phyloP scores from a whole-genome alignment of 2,797 vertebrate genomes.

The Ficedula albicollis region DNA sequence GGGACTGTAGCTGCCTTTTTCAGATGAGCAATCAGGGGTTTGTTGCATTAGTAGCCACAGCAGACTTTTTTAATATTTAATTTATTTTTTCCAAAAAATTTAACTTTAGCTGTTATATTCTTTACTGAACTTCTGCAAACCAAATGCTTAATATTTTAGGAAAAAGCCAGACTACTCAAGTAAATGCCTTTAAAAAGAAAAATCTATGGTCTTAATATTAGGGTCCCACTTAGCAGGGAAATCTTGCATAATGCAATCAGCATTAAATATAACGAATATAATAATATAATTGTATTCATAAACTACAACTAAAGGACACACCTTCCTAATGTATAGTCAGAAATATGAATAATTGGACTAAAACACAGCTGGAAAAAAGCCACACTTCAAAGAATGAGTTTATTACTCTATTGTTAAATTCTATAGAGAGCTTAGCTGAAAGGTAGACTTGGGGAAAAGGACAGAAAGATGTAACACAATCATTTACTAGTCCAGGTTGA shows the following conservation, averaged over 20 bases:
- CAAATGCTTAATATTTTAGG: neutral
- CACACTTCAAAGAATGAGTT: neutral
- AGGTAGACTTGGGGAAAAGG: neutral
- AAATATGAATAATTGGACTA: neutral
- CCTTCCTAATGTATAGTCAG: neutral
- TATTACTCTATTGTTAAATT: neutral
- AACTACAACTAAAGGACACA: neutral
- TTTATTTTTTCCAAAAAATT: neutral
- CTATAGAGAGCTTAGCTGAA: neutral
- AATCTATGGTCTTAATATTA: neutral
- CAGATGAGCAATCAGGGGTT: neutral
- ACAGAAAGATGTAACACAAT: neutral
- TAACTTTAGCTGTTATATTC: neutral
- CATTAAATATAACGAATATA: neutral
- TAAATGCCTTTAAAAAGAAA: neutral
- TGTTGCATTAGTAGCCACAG: neutral
- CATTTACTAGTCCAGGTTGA: accelerated
- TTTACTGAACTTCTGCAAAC: neutral
- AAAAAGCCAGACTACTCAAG: neutral
- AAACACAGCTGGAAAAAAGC: neutral
- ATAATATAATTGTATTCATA: neutral
- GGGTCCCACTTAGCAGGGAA: neutral
- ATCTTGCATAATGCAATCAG: neutral
- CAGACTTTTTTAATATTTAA: neutral
- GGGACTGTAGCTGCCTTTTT: neutral